These are phyloP conservation scores for Tinea trinotella DNA, from an alignment of 2,888 invertebrate genomes.

Conservation along the genomic window DNA sequence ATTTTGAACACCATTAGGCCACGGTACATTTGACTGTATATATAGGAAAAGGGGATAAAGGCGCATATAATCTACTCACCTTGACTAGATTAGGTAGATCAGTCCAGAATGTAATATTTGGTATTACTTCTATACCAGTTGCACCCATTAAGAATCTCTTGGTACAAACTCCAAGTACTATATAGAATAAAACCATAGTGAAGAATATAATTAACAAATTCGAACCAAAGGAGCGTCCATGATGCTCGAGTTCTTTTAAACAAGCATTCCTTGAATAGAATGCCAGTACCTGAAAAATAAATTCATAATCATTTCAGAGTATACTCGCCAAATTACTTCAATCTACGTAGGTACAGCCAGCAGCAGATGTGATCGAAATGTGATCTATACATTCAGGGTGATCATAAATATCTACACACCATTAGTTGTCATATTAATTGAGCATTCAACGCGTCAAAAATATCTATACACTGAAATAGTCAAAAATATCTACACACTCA, in stretches of 20 bases:
- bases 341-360: no score
- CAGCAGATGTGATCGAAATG: no score
- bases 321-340: no score
- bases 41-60: constrained; percentile 19
- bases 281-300: constrained; percentile 54
- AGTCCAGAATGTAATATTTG: constrained; percentile 81
- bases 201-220: constrained; percentile 76
- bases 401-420: no score
- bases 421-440: no score
- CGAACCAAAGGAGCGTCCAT: constrained; percentile 74
- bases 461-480: no score
- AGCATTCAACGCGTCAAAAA: no score
- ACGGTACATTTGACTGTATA: constrained; percentile 12
- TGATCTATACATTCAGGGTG: no score
- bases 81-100: constrained; percentile 78
- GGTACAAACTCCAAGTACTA: constrained; percentile 76
- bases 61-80: no score
- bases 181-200: constrained; percentile 70
- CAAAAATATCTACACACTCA: no score
- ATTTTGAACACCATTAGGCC: neutral
- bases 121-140: constrained; percentile 80
- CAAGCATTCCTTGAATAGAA: constrained; percentile 68
- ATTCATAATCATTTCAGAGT: no score
- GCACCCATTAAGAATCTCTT: constrained; percentile 80
- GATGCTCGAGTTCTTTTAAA: constrained; percentile 40